A percentile compares a stretch with the other conserved stretches of the same genome.
Conservation (phyloP, 53 echinoderm and acorn worm species). For the Hippasteria phrygiana region DNA sequence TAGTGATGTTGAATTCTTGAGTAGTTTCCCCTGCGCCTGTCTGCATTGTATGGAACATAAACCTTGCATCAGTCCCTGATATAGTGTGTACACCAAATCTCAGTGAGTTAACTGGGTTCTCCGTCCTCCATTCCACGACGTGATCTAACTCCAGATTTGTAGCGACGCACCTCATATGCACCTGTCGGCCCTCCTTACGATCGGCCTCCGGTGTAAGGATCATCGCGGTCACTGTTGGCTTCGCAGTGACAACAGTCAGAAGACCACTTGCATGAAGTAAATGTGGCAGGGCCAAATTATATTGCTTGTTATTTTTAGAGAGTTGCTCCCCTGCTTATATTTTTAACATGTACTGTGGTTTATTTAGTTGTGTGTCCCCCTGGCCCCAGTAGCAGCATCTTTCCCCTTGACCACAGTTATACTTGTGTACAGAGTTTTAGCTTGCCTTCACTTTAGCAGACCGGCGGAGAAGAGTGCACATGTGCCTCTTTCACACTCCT, state of each 20-base stretch:
- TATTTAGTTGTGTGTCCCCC: too few species aligned
- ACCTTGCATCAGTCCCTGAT: not conserved
- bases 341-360: too few species aligned
- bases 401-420: too few species aligned
- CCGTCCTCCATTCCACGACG: conserved; percentile 10
- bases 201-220: conserved; percentile 40
- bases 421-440: too few species aligned
- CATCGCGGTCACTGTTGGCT: conserved; percentile 16
- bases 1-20: conserved; percentile 19
- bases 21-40: not conserved
- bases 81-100: not conserved
- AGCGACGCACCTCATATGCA: conserved; percentile 30
- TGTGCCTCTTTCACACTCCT: too few species aligned
- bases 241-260: not conserved
- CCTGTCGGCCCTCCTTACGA: conserved; percentile 26
- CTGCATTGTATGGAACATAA: not conserved
- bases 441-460: too few species aligned
- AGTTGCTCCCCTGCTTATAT: too few species aligned
- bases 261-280: not conserved
- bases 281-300: too few species aligned
- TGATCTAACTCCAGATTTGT: conserved; percentile 27
- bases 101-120: not conserved
- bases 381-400: too few species aligned
- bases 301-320: too few species aligned
- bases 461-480: too few species aligned